Evolutionary conservation across 1,140 invertebrate species (phyloP).

Genomic region (Conus betulinus): DNA sequence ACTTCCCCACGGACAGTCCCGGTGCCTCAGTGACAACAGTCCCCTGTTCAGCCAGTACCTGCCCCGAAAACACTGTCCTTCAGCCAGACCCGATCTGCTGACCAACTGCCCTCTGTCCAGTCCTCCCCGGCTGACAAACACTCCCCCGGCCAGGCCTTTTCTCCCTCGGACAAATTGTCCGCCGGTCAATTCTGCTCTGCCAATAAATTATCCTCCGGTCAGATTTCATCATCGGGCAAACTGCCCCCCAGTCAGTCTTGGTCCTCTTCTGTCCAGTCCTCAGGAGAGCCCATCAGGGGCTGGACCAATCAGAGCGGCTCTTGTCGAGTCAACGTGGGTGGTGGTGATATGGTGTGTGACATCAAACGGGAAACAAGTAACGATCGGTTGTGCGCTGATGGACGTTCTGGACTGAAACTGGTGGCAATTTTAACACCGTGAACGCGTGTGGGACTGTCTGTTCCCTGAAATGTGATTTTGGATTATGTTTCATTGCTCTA

Average conservation of each 20-base stretch:
- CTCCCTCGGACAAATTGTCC: background rate
- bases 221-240: background rate
- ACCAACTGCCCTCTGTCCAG: background rate
- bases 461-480: too few relatives aligned
- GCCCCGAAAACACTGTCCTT: too few relatives aligned
- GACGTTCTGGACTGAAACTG: background rate
- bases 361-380: background rate
- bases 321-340: background rate
- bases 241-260: background rate
- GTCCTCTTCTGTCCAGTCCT: background rate
- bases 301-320: constrained; percentile 27
- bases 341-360: background rate
- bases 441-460: too few relatives aligned
- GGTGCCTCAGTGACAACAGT: background rate
- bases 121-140: background rate
- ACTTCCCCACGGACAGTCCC: background rate
- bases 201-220: background rate
- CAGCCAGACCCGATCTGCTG: background rate
- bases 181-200: background rate
- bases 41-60: background rate
- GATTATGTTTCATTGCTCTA: too few relatives aligned
- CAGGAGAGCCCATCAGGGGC: background rate
- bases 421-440: too few relatives aligned
- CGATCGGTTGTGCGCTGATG: background rate
- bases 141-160: background rate